Percentiles rank a stretch among this genome's conserved stretches.
phyloP scores from a whole-genome alignment of 2,797 vertebrate genomes.

The Dipus sagitta region DNA sequence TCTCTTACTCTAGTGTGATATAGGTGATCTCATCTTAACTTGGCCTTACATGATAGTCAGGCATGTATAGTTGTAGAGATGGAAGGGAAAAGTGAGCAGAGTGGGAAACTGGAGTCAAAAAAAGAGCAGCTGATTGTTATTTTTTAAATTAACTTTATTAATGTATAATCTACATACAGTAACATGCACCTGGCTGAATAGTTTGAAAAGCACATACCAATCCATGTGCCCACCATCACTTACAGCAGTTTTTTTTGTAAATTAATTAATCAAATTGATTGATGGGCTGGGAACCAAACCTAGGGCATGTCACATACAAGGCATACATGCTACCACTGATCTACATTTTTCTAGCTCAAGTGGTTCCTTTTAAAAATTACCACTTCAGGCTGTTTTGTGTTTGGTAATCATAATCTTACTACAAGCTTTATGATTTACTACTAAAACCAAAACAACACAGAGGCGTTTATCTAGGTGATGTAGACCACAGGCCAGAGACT shows the following conservation, averaged over 20 bases:
- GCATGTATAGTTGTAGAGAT: background rate
- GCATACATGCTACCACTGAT: background rate
- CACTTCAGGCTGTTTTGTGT: background rate
- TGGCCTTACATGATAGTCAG: background rate
- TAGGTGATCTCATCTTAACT: background rate
- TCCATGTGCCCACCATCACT: background rate
- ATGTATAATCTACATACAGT: background rate
- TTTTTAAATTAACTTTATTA: constrained; percentile 29
- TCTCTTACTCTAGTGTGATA: background rate
- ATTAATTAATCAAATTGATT: background rate
- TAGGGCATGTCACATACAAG: background rate
- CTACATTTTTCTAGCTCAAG: background rate
- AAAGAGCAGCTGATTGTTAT: background rate
- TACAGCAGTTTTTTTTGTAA: background rate
- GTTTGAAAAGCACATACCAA: background rate
- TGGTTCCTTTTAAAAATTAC: constrained; percentile 18
- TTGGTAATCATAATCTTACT: constrained; percentile 50
- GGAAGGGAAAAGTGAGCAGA: background rate
- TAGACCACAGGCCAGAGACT: background rate
- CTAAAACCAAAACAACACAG: constrained; percentile 5
- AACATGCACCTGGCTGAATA: background rate
- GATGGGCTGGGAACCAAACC: background rate
- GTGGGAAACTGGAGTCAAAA: background rate
- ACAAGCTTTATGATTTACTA: constrained; percentile 24
- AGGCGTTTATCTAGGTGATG: background rate